Evolutionary conservation across 2,888 invertebrate genomes (phyloP).

Genomic region (Phyllotreta striolata): DNA sequence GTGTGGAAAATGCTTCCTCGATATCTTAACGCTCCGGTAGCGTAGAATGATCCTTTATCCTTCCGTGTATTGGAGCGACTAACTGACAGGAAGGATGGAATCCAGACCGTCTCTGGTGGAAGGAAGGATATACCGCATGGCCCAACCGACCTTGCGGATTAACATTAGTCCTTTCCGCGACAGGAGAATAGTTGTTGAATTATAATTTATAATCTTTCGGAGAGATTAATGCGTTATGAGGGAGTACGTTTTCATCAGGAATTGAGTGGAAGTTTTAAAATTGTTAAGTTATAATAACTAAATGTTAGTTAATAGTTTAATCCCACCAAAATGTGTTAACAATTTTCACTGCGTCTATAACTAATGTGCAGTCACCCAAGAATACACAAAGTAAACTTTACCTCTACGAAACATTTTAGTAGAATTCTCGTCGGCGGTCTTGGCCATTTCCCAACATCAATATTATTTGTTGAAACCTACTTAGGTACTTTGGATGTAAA

Average conservation of each 20-base stretch:
- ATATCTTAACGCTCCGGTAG: not conserved
- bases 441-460: no score
- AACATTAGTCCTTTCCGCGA: conserved; percentile 15
- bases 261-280: not conserved
- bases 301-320: no score
- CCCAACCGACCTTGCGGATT: conserved; percentile 24
- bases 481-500: not conserved
- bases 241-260: not conserved
- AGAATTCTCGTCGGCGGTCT: no score
- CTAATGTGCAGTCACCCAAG: no score
- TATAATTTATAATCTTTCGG: conserved; percentile 12
- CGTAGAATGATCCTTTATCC: conserved; percentile 9
- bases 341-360: no score
- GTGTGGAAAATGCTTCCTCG: no score
- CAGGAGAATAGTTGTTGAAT: conserved; percentile 19
- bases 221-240: conserved; percentile 9
- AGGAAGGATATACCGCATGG: conserved; percentile 15
- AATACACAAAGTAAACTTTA: no score
- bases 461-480: not conserved
- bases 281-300: not conserved
- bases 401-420: no score
- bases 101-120: conserved; percentile 9
- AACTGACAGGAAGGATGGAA: conserved; percentile 18
- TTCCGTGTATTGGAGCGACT: conserved; percentile 8
- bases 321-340: no score